Evolutionary conservation across 2,888 invertebrate genomes (phyloP).

Genomic region (Ischnus inquisitorius): DNA sequence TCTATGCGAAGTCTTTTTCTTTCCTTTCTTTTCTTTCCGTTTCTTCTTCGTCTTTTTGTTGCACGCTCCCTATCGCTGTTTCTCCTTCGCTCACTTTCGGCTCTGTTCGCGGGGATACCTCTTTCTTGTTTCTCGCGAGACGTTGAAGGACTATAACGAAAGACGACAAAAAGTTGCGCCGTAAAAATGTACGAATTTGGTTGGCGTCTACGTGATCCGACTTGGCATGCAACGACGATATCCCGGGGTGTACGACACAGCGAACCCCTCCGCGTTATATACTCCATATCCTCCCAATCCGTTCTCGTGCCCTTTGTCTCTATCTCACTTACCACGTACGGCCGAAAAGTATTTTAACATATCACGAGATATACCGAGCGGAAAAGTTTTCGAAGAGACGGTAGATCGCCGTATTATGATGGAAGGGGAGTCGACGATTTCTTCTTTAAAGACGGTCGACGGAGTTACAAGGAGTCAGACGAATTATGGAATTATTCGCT

Average conservation of each 20-base stretch:
- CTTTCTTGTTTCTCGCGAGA: constrained; percentile 50
- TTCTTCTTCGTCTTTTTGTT: constrained; percentile 25
- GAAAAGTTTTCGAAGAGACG: constrained; percentile 35
- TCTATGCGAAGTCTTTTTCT: constrained; percentile 9
- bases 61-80: constrained; percentile 22
- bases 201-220: constrained; percentile 64
- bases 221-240: constrained; percentile 51
- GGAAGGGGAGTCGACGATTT: constrained; percentile 7
- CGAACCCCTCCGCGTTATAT: constrained; percentile 34
- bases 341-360: constrained; percentile 37
- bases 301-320: constrained; percentile 41
- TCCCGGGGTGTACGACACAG: constrained; percentile 33
- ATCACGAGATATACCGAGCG: constrained; percentile 7
- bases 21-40: constrained; percentile 52
- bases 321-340: constrained; percentile 26
- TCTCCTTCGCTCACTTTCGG: constrained; percentile 43
- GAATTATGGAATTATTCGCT: background rate
- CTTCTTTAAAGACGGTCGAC: background rate
- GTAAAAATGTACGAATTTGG: constrained; percentile 68
- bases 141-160: constrained; percentile 65
- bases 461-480: background rate
- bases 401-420: constrained; percentile 9
- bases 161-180: constrained; percentile 63
- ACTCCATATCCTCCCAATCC: constrained; percentile 47
- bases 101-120: background rate